Evolutionary conservation across 2,113 vertebrate species (phyloP).

Genomic region (Lasiurus borealis): DNA sequence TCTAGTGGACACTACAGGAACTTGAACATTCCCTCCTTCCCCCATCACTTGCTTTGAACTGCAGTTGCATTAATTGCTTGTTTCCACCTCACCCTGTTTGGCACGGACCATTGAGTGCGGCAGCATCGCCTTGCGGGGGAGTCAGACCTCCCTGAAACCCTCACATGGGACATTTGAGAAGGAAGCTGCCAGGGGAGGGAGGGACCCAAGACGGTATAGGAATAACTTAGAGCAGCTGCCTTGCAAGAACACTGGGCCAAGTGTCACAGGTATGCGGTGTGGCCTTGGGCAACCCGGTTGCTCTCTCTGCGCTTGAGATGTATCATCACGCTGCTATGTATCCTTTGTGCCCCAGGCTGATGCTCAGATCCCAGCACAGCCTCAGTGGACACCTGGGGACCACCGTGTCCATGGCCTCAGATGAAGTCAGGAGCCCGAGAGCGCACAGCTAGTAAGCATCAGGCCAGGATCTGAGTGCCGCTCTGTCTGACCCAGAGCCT

Average conservation of each 20-base stretch:
- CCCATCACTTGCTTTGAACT: not conserved
- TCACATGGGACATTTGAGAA: not conserved
- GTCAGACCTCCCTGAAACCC: not conserved
- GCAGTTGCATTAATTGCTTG: not conserved
- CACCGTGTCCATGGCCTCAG: not conserved
- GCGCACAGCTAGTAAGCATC: not conserved
- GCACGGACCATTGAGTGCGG: rapidly evolving
- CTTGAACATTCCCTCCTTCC: not conserved
- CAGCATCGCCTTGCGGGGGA: not conserved
- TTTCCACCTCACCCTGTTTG: not conserved
- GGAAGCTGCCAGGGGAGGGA: not conserved
- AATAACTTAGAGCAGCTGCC: not conserved
- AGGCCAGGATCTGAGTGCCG: not conserved
- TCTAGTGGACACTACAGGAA: constrained; percentile 44
- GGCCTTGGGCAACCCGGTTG: not conserved
- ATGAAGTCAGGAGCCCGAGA: not conserved
- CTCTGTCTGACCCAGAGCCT: not conserved
- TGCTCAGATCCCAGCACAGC: not conserved
- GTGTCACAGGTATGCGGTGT: not conserved
- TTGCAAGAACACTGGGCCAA: not conserved
- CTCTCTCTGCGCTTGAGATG: not conserved
- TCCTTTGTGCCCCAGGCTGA: not conserved
- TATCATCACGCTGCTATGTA: not conserved
- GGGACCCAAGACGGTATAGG: not conserved
- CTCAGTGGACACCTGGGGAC: not conserved